Percentiles rank a stretch among this genome's conserved stretches.
These are phyloP conservation scores for Calycopis cecrops DNA, from an alignment of 1,140 invertebrate species.

Conservation along the genomic window DNA sequence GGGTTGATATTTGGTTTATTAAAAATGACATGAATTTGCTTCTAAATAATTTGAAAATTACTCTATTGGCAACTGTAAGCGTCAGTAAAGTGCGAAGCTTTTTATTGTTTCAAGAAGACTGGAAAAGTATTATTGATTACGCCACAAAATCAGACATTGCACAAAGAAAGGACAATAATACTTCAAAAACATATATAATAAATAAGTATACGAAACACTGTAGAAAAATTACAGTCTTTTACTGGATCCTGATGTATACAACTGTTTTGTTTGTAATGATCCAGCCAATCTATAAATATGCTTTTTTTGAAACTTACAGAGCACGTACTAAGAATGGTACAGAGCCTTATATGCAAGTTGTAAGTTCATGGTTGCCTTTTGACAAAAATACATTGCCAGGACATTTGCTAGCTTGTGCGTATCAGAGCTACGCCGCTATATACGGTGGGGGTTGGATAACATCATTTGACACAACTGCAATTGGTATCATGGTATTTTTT, in stretches of 20 bases:
- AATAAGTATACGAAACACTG: conserved; percentile 45
- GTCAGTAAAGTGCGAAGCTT: conserved; percentile 50
- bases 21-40: conserved; percentile 49
- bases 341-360: conserved; percentile 37
- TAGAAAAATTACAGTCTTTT: conserved; percentile 52
- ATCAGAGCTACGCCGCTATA: conserved; percentile 41
- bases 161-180: conserved; percentile 30
- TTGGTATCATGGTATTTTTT: conserved; percentile 52
- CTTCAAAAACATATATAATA: conserved; percentile 34
- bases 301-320: conserved; percentile 39
- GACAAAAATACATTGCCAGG: conserved; percentile 38
- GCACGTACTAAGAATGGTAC: conserved; percentile 43
- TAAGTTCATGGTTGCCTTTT: conserved; percentile 54
- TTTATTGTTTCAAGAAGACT: conserved; percentile 47
- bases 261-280: conserved; percentile 50
- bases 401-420: conserved; percentile 32
- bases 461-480: conserved; percentile 44
- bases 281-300: conserved; percentile 49
- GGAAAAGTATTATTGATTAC: conserved; percentile 53
- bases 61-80: conserved; percentile 51
- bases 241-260: conserved; percentile 54
- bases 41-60: conserved; percentile 58
- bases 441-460: conserved; percentile 54
- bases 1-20: conserved; percentile 53
- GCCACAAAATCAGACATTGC: conserved; percentile 43